Base-by-base conservation (phyloP, 2,888 invertebrate species). In the Mimas tiliae region DNA sequence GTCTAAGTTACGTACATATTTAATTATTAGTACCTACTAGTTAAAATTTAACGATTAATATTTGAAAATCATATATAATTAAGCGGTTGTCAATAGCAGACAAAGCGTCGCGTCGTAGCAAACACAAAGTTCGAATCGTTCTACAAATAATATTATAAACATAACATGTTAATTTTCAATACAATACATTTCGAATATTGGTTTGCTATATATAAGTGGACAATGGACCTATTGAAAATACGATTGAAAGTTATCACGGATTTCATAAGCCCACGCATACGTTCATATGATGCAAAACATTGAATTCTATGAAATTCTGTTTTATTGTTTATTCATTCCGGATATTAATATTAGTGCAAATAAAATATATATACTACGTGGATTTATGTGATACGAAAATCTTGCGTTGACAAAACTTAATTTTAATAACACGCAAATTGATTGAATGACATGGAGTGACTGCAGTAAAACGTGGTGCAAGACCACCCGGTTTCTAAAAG, bases 311-410 rank as follows among this genome's bases (percentile, higher is more conserved):
- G 12, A 42, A 42, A 42, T 58, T n/a, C 38, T 9, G 12, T 11
- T 38, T 58, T 42, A 58, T 58, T 58, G 58, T 58, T 58, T 58
- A 58, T 58, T 42, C 19, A 58, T 58, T 19, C 38, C 58, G 42
- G 38, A 42, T 58, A 58, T 58, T 58, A 58, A 58, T 11, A 12
- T 1, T 11, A 7, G 38, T 58, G 19, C 38, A 58, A 42, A 58
- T 58, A 58, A 38, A 58, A 58, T 42, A 45, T 45, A 12, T 45
- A 38, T 16, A 53, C 2, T 14, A 14, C 1, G 33, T 27, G 33
- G 12, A 52, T 6, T 6, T 14, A 14, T 21, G 14, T 52, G 52
- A 52, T 52, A 8, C 14, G 27, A 52, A 14, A 50, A 50, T 6
- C 2, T 3, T 19, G 9, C 7, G 16, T 19, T 50, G 50, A 48